Evolutionary conservation across 2,888 invertebrate genomes (phyloP).

Genomic region (Nephrotoma appendiculata): DNA sequence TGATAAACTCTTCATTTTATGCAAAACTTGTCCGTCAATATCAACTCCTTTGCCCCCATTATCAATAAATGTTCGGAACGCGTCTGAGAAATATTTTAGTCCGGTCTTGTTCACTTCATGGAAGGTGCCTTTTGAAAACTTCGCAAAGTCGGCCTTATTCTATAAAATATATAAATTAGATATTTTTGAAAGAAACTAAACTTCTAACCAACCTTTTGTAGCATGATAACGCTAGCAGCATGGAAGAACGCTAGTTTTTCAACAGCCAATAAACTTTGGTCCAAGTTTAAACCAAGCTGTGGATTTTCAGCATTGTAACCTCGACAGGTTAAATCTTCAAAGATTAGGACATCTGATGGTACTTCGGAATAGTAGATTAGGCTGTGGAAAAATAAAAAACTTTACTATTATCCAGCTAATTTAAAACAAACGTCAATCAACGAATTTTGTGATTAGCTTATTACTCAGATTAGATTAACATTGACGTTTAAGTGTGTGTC

Average conservation of each 20-base stretch:
- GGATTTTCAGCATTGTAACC: constrained; percentile 8
- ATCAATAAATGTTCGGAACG: constrained; percentile 9
- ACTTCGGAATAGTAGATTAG: constrained; percentile 6
- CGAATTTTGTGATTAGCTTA: background rate
- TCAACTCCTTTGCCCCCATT: constrained; percentile 8
- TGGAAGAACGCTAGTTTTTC: constrained; percentile 11
- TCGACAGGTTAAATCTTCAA: constrained; percentile 10
- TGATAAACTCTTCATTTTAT: constrained; percentile 9
- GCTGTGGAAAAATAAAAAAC: background rate
- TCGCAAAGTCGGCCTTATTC: constrained; percentile 1
- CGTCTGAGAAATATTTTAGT: constrained; percentile 9
- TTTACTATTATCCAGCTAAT: background rate
- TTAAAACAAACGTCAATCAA: background rate
- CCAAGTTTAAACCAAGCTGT: constrained; percentile 8
- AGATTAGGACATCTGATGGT: constrained; percentile 9
- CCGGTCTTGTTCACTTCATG: constrained; percentile 7
- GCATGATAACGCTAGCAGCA: constrained; percentile 9
- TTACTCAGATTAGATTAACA: background rate
- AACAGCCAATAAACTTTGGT: constrained; percentile 9
- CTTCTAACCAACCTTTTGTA: constrained; percentile 6
- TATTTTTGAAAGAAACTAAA: background rate
- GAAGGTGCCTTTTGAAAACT: constrained; percentile 9
- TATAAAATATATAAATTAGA: background rate
- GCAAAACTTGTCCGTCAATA: constrained; percentile 3
- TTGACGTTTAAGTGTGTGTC: background rate